These are phyloP conservation scores for Hycleus cichorii DNA, from an alignment of 1,140 invertebrate species.

Conservation along the genomic window DNA sequence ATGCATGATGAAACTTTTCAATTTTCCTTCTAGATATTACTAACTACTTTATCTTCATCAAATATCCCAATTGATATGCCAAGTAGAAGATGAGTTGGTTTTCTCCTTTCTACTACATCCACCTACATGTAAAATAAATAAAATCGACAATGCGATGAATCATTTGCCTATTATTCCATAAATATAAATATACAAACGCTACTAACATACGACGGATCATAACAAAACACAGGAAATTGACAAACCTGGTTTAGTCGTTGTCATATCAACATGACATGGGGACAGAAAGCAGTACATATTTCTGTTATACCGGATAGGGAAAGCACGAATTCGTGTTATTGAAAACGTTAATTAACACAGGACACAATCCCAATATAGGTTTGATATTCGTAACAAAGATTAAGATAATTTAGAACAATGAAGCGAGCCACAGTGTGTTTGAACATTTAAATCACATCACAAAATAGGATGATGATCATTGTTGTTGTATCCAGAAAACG, in stretches of 20 bases:
- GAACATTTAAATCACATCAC: constrained; percentile 2
- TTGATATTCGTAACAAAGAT: constrained; percentile 4
- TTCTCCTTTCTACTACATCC: too few relatives aligned
- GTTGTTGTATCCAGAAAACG: too few relatives aligned
- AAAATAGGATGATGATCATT: background rate
- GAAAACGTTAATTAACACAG: constrained; percentile 11
- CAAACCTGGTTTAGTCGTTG: constrained; percentile 4
- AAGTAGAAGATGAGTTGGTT: too few relatives aligned
- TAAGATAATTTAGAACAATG: constrained; percentile 9
- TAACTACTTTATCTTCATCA: too few relatives aligned
- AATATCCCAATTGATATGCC: too few relatives aligned
- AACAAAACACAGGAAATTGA: constrained; percentile 10
- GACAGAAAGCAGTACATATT: background rate
- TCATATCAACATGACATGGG: background rate
- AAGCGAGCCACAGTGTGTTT: constrained; percentile 1
- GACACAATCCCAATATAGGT: constrained; percentile 1
- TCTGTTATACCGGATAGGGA: background rate
- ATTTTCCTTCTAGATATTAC: too few relatives aligned
- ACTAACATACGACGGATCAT: background rate
- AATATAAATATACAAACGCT: too few relatives aligned
- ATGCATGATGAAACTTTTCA: too few relatives aligned
- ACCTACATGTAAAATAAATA: too few relatives aligned
- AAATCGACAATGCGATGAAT: too few relatives aligned
- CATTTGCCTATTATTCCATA: too few relatives aligned
- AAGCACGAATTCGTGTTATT: background rate